Evolutionary conservation across 2,888 invertebrate species (phyloP).

Genomic region (Orthosia incerta): DNA sequence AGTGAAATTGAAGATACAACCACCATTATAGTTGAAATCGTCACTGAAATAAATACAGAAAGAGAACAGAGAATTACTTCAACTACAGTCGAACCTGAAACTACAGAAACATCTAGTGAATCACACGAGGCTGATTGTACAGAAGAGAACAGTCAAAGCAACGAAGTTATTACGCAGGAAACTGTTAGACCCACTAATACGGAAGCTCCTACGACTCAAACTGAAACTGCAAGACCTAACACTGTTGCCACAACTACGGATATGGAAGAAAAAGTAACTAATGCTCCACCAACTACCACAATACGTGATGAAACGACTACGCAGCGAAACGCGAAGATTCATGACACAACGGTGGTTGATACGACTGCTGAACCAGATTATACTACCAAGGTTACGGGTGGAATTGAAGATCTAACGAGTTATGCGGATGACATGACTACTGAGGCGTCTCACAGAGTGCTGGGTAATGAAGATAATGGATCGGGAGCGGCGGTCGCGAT

Average conservation of each 20-base stretch:
- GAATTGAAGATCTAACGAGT: slow-evolving; percentile 77
- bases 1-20: slow-evolving; percentile 73
- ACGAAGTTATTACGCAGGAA: slow-evolving; percentile 79
- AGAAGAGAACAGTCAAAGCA: slow-evolving; percentile 83
- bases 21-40: slow-evolving; percentile 77
- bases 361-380: slow-evolving; percentile 71
- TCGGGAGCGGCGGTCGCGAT: slow-evolving; percentile 95
- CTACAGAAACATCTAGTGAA: slow-evolving; percentile 65
- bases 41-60: slow-evolving; percentile 82
- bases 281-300: slow-evolving; percentile 32
- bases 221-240: slow-evolving; percentile 40
- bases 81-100: slow-evolving; percentile 65
- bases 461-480: slow-evolving; percentile 83
- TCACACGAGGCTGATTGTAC: slow-evolving; percentile 58
- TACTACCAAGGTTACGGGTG: slow-evolving; percentile 76
- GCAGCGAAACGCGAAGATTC: slow-evolving; percentile 68
- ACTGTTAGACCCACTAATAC: slow-evolving; percentile 61
- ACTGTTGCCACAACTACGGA: slow-evolving; percentile 34
- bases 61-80: slow-evolving; percentile 70
- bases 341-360: slow-evolving; percentile 72
- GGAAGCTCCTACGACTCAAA: slow-evolving; percentile 40
- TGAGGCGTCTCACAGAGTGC: slow-evolving; percentile 78
- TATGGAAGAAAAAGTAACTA: slow-evolving; percentile 37
- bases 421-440: slow-evolving; percentile 81
- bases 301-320: slow-evolving; percentile 64